A percentile compares a stretch with the other conserved stretches of the same genome.
Evolutionary conservation across 2,888 invertebrate species (phyloP).

Genomic region (Rhagonycha lutea): DNA sequence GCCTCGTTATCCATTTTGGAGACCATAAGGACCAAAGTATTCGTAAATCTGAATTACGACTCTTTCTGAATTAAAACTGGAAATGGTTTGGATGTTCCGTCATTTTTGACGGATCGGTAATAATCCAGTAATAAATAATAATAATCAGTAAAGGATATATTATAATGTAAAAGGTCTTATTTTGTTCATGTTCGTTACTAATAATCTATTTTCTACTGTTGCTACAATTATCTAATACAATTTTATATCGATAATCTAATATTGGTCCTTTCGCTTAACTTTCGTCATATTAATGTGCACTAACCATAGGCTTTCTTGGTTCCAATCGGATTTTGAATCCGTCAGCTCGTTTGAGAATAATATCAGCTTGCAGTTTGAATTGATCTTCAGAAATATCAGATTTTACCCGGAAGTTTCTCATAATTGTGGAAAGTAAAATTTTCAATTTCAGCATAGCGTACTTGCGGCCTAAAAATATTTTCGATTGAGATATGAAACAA

Average conservation of each 20-base stretch:
- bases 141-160: too few species aligned
- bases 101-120: too few species aligned
- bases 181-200: background rate
- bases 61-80: too few species aligned
- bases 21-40: too few species aligned
- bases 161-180: background rate
- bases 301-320: constrained; percentile 57
- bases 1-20: too few species aligned
- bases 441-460: constrained; percentile 79
- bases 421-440: constrained; percentile 71
- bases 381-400: constrained; percentile 70
- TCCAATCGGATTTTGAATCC: constrained; percentile 74
- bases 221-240: background rate
- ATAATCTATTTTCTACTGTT: background rate
- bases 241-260: background rate
- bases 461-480: constrained; percentile 64
- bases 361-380: constrained; percentile 71
- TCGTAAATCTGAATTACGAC: too few species aligned
- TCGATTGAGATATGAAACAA: background rate
- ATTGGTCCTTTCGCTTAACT: background rate
- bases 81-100: too few species aligned
- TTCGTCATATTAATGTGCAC: constrained; percentile 26
- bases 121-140: too few species aligned
- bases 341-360: constrained; percentile 74
- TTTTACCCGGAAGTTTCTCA: constrained; percentile 70